Base-by-base conservation (phyloP, 1,140 invertebrate species). In the Palaemon carinicauda region DNA sequence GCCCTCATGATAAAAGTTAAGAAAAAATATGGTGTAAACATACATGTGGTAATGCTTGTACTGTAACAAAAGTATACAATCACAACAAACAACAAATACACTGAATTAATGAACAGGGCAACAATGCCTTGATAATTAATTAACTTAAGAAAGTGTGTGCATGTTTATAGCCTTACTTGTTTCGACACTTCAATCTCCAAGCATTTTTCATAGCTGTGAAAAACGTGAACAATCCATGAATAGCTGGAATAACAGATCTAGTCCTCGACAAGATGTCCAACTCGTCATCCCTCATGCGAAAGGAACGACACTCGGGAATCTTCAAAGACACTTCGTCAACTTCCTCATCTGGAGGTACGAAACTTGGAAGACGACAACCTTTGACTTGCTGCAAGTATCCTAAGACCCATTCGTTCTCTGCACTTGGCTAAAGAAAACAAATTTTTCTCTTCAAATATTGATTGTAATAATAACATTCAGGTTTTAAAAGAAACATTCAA, bases 191-290 rank as follows among this genome's bases (percentile, higher is more conserved):
- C 19, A 82, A 88, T 9, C 80, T 77, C 89, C 92, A 92, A 3
- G 92, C 92, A 29, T 90, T 90, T 14, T 90, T 90, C 41, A 92
- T 89, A 0, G 92, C 92, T 69, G 89, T 89, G 31, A 92, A 92
- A 82, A 92, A 91, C 1, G 91, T 90, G 80, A 91, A 92, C 10
- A 92, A 90, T 12, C 91, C 90, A 87, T 92, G 92, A 4, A 93
- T 89, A 7, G 91, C 91, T 4, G 92, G 91, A 41, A 92, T 90
- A 10, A 92, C 92, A 86, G 90, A 91, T 80, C 89, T 90, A 78
- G 91, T 90, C 75, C 92, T 91, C 17, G 89, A 80, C 71, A 91
- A 65, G 2, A 77, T 41, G 15, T 90, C 90, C 69, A 87, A 77
- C 10, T 71, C 90, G 41, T 56, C 88, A 87, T 92, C 91, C 1